Conservation (phyloP, 2,113 vertebrate species). For the Cichladusa arquata region DNA sequence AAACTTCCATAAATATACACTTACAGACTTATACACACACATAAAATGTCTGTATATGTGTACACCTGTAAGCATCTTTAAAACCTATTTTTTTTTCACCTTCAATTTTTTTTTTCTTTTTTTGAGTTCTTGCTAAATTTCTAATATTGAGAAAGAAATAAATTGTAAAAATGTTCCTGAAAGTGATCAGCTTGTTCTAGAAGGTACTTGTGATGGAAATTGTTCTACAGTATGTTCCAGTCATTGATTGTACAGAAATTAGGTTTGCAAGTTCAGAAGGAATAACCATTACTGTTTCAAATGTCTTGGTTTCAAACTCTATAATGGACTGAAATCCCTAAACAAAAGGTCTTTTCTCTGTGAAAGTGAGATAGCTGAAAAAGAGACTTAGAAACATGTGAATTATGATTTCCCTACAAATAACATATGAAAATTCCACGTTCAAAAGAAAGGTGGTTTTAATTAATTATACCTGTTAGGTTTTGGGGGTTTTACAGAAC, state of each 20-base stretch:
- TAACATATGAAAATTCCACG: neutral
- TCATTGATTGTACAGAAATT: neutral
- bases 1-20: neutral
- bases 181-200: neutral
- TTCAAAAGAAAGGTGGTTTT: neutral
- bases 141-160: neutral
- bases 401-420: neutral
- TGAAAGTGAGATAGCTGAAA: neutral
- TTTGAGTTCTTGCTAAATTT: neutral
- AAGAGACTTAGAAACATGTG: neutral
- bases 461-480: neutral
- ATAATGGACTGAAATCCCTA: neutral
- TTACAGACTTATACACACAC: neutral
- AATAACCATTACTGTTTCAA: neutral
- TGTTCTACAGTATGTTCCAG: neutral
- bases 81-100: neutral
- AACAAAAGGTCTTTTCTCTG: neutral
- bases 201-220: neutral
- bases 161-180: neutral
- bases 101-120: neutral
- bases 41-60: neutral
- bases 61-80: neutral
- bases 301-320: neutral
- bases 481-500: accelerated
- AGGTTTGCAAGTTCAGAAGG: neutral